phyloP scores from a whole-genome alignment of 2,888 invertebrate genomes.

The Epistrophe eligans region DNA sequence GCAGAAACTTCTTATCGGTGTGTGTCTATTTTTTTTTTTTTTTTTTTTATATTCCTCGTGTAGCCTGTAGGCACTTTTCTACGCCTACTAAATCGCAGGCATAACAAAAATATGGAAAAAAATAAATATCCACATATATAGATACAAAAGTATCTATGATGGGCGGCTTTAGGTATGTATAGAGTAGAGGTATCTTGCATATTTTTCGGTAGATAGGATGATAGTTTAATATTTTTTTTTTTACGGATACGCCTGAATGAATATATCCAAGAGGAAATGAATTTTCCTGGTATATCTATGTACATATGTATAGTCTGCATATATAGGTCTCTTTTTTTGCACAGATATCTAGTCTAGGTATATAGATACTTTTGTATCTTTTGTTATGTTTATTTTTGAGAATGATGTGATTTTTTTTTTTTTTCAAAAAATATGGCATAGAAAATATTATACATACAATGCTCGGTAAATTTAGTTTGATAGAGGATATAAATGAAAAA shows the following conservation, averaged over 20 bases:
- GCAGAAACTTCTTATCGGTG: constrained; percentile 69
- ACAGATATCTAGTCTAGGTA: not conserved
- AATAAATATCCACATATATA: constrained; percentile 12
- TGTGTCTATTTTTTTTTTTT: constrained; percentile 38
- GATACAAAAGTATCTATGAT: constrained; percentile 33
- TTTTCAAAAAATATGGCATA: constrained; percentile 25
- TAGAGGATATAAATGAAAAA: constrained; percentile 15
- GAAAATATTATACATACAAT: not conserved
- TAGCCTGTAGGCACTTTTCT: constrained; percentile 65
- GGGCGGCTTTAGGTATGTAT: not conserved
- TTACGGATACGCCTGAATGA: constrained; percentile 50
- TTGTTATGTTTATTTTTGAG: constrained; percentile 58
- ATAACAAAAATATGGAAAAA: constrained; percentile 42
- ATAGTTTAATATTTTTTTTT: constrained; percentile 57
- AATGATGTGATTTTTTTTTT: constrained; percentile 35
- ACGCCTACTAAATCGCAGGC: constrained; percentile 73
- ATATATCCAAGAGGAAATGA: constrained; percentile 63
- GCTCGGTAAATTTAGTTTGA: constrained; percentile 37
- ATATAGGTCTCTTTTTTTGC: constrained; percentile 27
- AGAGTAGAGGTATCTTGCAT: constrained; percentile 34
- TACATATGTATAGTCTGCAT: not conserved
- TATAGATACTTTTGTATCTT: constrained; percentile 49
- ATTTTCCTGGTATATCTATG: constrained; percentile 41
- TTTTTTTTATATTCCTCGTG: constrained; percentile 21
- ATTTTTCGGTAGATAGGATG: constrained; percentile 30